A percentile compares a stretch with the other conserved stretches of the same genome.
phyloP scores from a whole-genome alignment of 2,888 invertebrate genomes.

The Caenorhabditis wallacei region DNA sequence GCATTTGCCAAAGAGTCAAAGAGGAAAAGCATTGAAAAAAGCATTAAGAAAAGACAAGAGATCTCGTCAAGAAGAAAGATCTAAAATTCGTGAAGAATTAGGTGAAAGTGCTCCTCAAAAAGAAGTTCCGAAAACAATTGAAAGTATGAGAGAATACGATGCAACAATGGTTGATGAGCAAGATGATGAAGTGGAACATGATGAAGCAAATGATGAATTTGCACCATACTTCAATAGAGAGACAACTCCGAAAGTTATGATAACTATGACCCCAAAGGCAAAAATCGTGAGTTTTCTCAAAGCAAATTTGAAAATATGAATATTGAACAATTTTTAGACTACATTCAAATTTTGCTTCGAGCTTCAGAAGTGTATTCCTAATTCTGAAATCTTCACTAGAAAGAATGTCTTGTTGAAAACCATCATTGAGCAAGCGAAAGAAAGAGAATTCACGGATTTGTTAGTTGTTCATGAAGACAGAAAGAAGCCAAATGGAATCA shows the following conservation, averaged over 20 bases:
- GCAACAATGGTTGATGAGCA: slow-evolving; percentile 90
- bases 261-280: slow-evolving; percentile 95
- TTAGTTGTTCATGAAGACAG: slow-evolving; percentile 95
- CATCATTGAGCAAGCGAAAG: slow-evolving; percentile 89
- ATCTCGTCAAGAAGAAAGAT: slow-evolving; percentile 77
- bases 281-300: slow-evolving; percentile 85
- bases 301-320: too few species aligned
- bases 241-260: slow-evolving; percentile 95
- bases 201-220: slow-evolving; percentile 91
- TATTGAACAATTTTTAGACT: slow-evolving; percentile 69
- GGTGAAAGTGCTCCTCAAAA: slow-evolving; percentile 85
- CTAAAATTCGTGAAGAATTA: slow-evolving; percentile 76
- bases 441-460: slow-evolving; percentile 91
- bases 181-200: slow-evolving; percentile 86
- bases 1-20: slow-evolving; percentile 69
- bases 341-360: slow-evolving; percentile 92
- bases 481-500: slow-evolving; percentile 92
- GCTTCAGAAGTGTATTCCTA: slow-evolving; percentile 93
- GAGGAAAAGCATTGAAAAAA: slow-evolving; percentile 70
- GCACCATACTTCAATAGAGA: slow-evolving; percentile 91
- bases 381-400: slow-evolving; percentile 91
- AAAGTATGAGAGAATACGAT: slow-evolving; percentile 93
- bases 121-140: slow-evolving; percentile 92
- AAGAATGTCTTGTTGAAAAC: slow-evolving; percentile 91
- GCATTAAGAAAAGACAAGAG: slow-evolving; percentile 77